A percentile compares a stretch with the other conserved stretches of the same genome.
Conservation (phyloP, 2,113 vertebrate species). For the Lasiurus borealis region DNA sequence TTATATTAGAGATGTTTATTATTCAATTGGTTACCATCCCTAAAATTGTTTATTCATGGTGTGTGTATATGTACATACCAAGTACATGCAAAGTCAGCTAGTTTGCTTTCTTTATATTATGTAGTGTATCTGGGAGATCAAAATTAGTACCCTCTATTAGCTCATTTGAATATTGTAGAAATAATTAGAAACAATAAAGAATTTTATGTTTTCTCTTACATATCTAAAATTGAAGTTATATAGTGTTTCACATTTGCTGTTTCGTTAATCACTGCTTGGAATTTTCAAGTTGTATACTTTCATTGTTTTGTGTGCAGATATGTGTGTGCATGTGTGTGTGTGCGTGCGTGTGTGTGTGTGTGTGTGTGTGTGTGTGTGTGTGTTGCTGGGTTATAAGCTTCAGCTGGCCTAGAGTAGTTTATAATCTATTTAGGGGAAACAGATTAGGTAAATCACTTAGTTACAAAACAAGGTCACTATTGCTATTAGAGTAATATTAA, state of each 20-base stretch:
- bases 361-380: not conserved
- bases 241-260: not conserved
- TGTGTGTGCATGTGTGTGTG: not conserved
- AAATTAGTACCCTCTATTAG: slow-evolving; percentile 7
- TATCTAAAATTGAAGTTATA: not conserved
- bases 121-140: not conserved
- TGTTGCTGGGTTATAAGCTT: not conserved
- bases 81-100: not conserved
- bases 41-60: slow-evolving; percentile 17
- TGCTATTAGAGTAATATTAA: slow-evolving; percentile 24
- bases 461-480: not conserved
- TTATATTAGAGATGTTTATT: slow-evolving; percentile 4
- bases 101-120: not conserved
- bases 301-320: not conserved
- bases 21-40: too few species aligned
- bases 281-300: slow-evolving; percentile 22
- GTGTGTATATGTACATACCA: not conserved
- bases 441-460: not conserved
- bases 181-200: slow-evolving; percentile 6
- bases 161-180: not conserved
- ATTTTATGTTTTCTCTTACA: slow-evolving; percentile 5
- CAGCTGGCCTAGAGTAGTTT: not conserved
- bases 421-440: not conserved
- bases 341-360: not conserved
- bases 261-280: not conserved